Base-by-base conservation (phyloP, 2,888 invertebrate species). In the Scaptomyza tumidula region DNA sequence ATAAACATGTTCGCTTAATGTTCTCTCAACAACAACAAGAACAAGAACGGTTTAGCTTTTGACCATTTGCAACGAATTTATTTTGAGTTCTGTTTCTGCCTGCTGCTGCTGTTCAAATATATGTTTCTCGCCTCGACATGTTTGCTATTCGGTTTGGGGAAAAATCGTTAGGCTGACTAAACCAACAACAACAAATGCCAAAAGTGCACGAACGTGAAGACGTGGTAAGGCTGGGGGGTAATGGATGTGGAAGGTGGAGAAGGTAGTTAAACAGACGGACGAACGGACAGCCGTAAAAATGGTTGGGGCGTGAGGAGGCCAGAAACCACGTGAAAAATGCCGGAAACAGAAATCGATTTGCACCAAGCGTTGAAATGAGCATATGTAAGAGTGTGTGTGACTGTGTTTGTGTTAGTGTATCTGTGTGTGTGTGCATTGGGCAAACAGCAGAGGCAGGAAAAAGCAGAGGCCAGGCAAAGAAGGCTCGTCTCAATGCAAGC, bases 321-420 rank as follows among this genome's bases (percentile, higher is more conserved):
- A 70, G 63, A 33, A 83, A 90, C 80, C 90, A 90, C 90, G 90
- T 91, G 90, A 91, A 90, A 89, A 91, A 90, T 85, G 89, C 91
- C 91, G 91, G 90, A 90, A 90, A 90, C 89, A 90, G 90, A 88
- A 90, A 91, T 90, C 90, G 91, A 90, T 91, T 86, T 89, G 83
- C 79, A 82, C 67, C 73, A 75, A 67, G 67, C 71, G 68, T 69
- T 60, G 45, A 74, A 75, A 66, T 75, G 71, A 63, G 69, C 58
- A 65, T 68, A 9, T 54, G 27, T 60, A 59, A 16, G 29, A 31
- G 58, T 29, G 35, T 55, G 62, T 59, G 49, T 46, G 35, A n/a
- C n/a, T 45, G 29, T 27, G 54, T 55, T 43, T 71, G 55, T 44
- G 13, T 50, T 46, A 46, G 19, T 39, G 49, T 45, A 37, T 50